Conservation (phyloP, 2,888 invertebrate species). For the Drosophila nr. perissopoda region DNA sequence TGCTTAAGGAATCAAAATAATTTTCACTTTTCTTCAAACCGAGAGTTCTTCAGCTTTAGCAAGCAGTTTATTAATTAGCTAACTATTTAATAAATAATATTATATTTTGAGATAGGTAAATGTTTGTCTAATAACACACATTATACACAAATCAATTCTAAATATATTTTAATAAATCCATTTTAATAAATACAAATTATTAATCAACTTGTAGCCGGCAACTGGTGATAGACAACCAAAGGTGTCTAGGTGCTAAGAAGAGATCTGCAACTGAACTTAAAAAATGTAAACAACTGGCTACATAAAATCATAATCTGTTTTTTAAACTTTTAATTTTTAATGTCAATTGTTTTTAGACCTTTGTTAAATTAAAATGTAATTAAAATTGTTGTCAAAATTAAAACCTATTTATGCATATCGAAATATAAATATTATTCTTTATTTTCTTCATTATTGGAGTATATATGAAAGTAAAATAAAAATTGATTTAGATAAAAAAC, state of each 20-base stretch:
- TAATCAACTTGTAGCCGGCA: background rate
- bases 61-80: background rate
- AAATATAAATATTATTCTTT: background rate
- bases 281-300: background rate
- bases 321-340: fast-evolving
- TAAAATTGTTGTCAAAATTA: background rate
- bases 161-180: background rate
- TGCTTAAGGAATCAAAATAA: slow-evolving; percentile 2
- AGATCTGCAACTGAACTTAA: background rate
- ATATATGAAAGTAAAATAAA: background rate
- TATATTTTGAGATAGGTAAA: background rate
- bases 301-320: background rate
- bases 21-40: background rate
- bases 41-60: background rate
- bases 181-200: background rate
- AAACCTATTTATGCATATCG: background rate
- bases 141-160: background rate
- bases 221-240: background rate
- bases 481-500: background rate
- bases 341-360: background rate
- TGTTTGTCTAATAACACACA: background rate
- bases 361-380: background rate
- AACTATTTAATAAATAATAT: background rate
- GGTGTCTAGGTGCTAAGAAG: background rate
- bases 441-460: background rate